A percentile compares a stretch with the other conserved stretches of the same genome.
These are phyloP conservation scores for Phalacrocorax pelagicus DNA, from an alignment of 2,113 vertebrate genomes.

Conservation along the genomic window DNA sequence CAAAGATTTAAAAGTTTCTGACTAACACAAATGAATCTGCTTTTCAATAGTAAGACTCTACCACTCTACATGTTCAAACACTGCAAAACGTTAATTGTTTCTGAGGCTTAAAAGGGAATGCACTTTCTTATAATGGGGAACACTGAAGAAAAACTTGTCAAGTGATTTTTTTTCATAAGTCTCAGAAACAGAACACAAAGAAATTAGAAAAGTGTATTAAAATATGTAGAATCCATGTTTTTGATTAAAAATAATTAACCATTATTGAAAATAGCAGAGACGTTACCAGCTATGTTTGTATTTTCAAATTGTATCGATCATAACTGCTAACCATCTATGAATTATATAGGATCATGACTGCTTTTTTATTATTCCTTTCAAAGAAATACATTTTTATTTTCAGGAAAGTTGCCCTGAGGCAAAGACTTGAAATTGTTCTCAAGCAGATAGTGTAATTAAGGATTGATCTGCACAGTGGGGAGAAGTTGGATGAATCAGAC, in stretches of 20 bases:
- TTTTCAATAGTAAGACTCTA: not conserved
- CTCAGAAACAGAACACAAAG: not conserved
- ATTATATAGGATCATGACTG: not conserved
- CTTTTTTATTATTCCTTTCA: not conserved
- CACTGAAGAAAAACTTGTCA: not conserved
- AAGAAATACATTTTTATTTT: slow-evolving; percentile 55
- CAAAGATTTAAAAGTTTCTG: not conserved
- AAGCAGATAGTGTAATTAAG: slow-evolving; percentile 57
- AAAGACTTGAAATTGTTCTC: slow-evolving; percentile 53
- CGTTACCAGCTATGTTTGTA: not conserved
- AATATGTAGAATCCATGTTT: not conserved
- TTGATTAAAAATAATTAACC: not conserved
- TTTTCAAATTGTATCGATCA: not conserved
- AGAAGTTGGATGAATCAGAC: slow-evolving; percentile 51
- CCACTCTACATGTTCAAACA: not conserved
- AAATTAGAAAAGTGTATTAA: not conserved
- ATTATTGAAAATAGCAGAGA: not conserved
- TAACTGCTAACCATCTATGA: not conserved
- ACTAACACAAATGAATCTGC: not conserved
- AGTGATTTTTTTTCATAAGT: not conserved
- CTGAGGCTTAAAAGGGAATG: not conserved
- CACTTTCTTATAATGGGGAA: not conserved
- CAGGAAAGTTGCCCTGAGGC: slow-evolving; percentile 40
- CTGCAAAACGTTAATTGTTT: not conserved
- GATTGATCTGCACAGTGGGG: slow-evolving; percentile 59